Percentiles rank a stretch among this genome's conserved stretches.
Conservation (phyloP, 2,797 vertebrate genomes). For the Thamnophis elegans region DNA sequence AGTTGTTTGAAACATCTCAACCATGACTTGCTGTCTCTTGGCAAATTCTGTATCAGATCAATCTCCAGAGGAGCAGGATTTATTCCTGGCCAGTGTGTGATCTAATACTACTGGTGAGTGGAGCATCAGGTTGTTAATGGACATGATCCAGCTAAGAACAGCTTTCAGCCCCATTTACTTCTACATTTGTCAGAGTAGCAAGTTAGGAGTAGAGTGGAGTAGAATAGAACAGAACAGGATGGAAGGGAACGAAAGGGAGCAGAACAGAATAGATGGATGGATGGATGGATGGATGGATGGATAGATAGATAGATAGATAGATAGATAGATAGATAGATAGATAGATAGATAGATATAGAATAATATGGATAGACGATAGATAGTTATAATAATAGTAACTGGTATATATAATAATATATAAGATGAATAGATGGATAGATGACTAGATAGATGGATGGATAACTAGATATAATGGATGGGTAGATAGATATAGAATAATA, state of each 20-base stretch:
- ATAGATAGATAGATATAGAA: neutral
- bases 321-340: too few species aligned
- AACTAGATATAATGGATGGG: too few species aligned
- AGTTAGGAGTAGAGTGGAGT: neutral
- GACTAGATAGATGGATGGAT: too few species aligned
- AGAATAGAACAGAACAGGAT: neutral
- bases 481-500: too few species aligned
- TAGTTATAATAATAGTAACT: neutral
- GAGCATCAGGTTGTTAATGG: neutral
- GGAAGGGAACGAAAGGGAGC: rapidly evolving
- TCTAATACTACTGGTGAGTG: rapidly evolving
- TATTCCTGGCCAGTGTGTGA: neutral
- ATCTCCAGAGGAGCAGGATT: neutral
- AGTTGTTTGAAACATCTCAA: neutral
- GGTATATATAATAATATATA: neutral
- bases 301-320: too few species aligned
- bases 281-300: too few species aligned
- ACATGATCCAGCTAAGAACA: neutral
- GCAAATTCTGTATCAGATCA: neutral
- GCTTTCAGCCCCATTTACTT: neutral
- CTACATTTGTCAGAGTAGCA: neutral
- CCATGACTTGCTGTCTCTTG: neutral
- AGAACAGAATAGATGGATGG: too few species aligned
- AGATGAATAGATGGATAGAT: neutral
- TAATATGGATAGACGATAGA: neutral